Evolutionary conservation across 2,113 vertebrate genomes (phyloP).

Genomic region (Chitala chitala): DNA sequence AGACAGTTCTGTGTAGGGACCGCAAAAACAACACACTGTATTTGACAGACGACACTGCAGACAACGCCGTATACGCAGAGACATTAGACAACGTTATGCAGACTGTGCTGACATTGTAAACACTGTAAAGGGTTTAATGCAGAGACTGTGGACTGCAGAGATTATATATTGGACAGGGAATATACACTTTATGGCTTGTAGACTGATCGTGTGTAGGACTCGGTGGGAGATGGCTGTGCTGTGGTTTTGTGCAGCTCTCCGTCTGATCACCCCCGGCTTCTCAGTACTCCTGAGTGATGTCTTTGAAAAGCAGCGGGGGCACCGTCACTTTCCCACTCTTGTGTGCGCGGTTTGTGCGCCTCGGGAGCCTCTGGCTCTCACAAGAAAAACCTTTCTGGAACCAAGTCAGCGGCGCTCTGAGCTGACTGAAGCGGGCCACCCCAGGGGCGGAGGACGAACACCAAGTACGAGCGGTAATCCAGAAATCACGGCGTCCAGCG

Average conservation of each 20-base stretch:
- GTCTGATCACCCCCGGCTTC: not conserved
- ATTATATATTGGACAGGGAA: no score
- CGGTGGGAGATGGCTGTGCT: not conserved
- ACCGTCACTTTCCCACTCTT: not conserved
- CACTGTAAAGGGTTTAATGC: no score
- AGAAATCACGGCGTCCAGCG: conserved; percentile 2
- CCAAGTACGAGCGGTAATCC: not conserved
- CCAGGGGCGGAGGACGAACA: not conserved
- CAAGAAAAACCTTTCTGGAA: not conserved
- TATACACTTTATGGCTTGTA: no score
- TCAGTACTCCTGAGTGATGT: not conserved
- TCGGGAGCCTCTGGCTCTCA: not conserved
- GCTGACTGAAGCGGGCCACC: not conserved
- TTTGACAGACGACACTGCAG: no score
- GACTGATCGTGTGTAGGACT: no score
- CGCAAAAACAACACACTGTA: no score
- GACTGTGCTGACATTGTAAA: no score
- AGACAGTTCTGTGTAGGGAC: no score
- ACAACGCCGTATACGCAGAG: no score
- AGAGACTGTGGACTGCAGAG: no score
- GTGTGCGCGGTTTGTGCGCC: not conserved
- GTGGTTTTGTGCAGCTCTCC: not conserved
- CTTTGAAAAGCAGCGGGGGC: not conserved
- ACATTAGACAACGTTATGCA: no score
- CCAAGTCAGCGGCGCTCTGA: not conserved